Evolutionary conservation across 2,797 vertebrate species (phyloP), one percentile per base, ranked within the genome.

Genomic region (Alfaro cultratus): DNA sequence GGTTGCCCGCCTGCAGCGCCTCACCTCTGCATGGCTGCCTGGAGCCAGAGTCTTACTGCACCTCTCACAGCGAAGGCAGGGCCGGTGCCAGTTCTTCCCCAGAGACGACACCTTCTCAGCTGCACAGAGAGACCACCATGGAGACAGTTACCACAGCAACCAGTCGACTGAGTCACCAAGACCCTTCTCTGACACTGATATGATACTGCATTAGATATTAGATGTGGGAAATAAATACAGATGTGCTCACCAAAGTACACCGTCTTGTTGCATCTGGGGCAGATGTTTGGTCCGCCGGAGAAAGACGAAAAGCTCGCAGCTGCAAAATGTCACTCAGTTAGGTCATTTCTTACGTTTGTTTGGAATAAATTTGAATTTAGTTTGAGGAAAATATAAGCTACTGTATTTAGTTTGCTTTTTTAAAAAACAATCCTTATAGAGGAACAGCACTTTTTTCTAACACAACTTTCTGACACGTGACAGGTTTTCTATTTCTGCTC

Each of bases 181-280:
- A 26, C 73, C 70, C 49, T 74, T 75, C 2, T 57, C 60, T 70
- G 46, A 5, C 70, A 67, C 39, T 21, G 45, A 41, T 39, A 53
- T 41, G 46, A 45, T 47, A 26, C 23, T 1, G 0, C 2, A 46
- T 46, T 15, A 21, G 6, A 57, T 5, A 89, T 89, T 11, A 93
- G 78, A 96, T 0, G 93, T 82, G 94, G 95, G 47, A 26, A n/a
- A 64, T 10, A 10, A 46, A 45, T 49, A 75, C 0, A 2, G 1
- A 23, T 68, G 26, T 79, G 87, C 96, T 95, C 84, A 97, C 96
- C 97, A 36, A 97, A 97, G 80, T 96, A 97, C 2, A 97, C 97
- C 0, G 95, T 95, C 80, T 96, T 95, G 86, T 94, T 94, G 90
- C 97, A 97, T 18, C 96, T 92, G 29, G 96, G 96, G 81, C 97